Percentiles rank a stretch among this genome's conserved stretches.
Evolutionary conservation across 2,888 invertebrate species (phyloP).

Genomic region (Agrotis clavis): DNA sequence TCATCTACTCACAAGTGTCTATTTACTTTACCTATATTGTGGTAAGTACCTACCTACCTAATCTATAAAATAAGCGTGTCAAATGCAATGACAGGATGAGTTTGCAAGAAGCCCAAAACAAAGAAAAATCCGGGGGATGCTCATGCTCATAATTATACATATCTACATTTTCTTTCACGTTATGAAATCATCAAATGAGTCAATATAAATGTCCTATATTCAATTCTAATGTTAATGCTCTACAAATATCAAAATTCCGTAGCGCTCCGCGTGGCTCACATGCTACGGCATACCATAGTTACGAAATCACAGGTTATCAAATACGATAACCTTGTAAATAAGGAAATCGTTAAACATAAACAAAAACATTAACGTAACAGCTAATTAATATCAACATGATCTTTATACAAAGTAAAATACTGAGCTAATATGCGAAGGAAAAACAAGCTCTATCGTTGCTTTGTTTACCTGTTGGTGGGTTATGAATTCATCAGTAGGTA

Average conservation of each 20-base stretch:
- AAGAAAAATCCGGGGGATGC: too few relatives aligned
- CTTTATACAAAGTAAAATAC: conserved; percentile 7
- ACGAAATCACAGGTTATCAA: conserved; percentile 1
- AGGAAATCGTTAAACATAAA: conserved; percentile 7
- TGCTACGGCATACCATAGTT: not conserved
- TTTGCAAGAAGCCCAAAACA: not conserved
- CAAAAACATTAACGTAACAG: conserved; percentile 3
- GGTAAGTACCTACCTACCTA: conserved; percentile 2
- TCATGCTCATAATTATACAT: too few relatives aligned
- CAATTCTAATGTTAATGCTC: too few relatives aligned
- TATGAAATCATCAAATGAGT: too few relatives aligned
- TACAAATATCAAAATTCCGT: not conserved
- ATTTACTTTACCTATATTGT: not conserved
- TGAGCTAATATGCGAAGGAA: conserved; percentile 1
- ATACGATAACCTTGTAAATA: not conserved
- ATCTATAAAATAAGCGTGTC: not conserved
- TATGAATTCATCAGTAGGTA: conserved; percentile 15
- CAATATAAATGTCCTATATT: too few relatives aligned
- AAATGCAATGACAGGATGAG: not conserved
- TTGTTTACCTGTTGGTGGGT: conserved; percentile 7
- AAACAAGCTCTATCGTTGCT: not conserved
- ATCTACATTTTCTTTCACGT: too few relatives aligned
- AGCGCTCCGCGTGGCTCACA: not conserved
- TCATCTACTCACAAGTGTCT: not conserved
- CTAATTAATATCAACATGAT: conserved; percentile 1